Conservation (phyloP, 2,797 vertebrate species). For the Sebastes oblongus region DNA sequence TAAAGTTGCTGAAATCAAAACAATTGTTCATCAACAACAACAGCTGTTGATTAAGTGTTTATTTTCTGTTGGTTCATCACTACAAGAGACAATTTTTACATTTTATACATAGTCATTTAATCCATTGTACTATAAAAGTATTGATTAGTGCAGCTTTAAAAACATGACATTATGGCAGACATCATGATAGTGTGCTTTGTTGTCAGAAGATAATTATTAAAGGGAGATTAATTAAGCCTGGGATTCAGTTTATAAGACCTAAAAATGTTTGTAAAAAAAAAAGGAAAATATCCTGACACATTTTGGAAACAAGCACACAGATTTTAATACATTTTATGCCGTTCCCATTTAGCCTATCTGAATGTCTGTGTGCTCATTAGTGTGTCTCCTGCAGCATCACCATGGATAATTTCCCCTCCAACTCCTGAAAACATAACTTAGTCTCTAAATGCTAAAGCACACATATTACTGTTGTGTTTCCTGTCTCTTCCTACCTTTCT, state of each 20-base stretch:
- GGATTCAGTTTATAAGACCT: not conserved
- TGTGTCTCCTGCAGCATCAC: slow-evolving; percentile 29
- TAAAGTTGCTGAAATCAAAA: slow-evolving; percentile 9
- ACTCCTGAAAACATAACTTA: slow-evolving; percentile 30
- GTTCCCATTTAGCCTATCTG: slow-evolving; percentile 27
- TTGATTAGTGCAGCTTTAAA: not conserved
- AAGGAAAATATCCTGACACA: slow-evolving; percentile 2
- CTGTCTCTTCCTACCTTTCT: not conserved
- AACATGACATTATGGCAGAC: not conserved
- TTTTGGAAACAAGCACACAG: slow-evolving; percentile 18
- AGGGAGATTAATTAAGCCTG: not conserved
- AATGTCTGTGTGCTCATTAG: slow-evolving; percentile 48
- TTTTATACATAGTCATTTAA: not conserved
- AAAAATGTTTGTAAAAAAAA: not conserved
- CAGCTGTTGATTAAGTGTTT: not conserved
- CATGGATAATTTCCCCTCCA: slow-evolving; percentile 28
- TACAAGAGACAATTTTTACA: not conserved
- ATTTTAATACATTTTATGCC: slow-evolving; percentile 15
- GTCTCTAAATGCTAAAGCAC: slow-evolving; percentile 21
- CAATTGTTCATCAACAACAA: not conserved
- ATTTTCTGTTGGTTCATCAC: not conserved
- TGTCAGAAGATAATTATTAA: not conserved
- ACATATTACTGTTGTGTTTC: slow-evolving; percentile 29
- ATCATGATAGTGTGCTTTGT: not conserved
- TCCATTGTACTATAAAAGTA: not conserved